Evolutionary conservation across 2,797 vertebrate genomes (phyloP).

Genomic region (Siniperca obscura): DNA sequence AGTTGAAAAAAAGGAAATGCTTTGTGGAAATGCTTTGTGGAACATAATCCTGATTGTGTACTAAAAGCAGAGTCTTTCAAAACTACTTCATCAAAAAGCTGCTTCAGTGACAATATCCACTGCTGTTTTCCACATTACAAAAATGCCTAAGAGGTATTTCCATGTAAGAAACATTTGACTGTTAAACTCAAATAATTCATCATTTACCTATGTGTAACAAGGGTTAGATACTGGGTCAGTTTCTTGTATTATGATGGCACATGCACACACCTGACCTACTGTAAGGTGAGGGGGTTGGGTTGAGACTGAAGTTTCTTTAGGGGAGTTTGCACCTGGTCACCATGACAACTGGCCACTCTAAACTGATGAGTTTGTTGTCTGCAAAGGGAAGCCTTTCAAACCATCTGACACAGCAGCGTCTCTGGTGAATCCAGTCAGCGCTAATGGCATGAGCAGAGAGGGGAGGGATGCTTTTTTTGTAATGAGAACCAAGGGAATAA

Average conservation of each 20-base stretch:
- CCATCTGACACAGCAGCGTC: slow-evolving; percentile 62
- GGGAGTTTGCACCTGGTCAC: slow-evolving; percentile 34
- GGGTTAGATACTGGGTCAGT: not conserved
- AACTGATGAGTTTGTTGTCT: slow-evolving; percentile 52
- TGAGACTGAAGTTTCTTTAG: not conserved
- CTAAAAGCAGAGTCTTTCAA: slow-evolving; percentile 10
- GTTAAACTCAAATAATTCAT: not conserved
- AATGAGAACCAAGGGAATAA: slow-evolving; percentile 76
- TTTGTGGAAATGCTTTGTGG: not conserved
- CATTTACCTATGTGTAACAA: not conserved
- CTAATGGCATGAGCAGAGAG: slow-evolving; percentile 31
- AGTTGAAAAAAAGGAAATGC: not conserved
- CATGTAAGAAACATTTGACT: not conserved
- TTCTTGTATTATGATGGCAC: not conserved
- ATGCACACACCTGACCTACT: slow-evolving; percentile 19
- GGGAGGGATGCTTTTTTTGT: slow-evolving; percentile 35
- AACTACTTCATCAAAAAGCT: not conserved
- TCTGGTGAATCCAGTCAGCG: slow-evolving; percentile 74
- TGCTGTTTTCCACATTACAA: not conserved
- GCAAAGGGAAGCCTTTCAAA: slow-evolving; percentile 23
- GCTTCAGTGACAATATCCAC: not conserved
- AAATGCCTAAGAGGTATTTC: not conserved
- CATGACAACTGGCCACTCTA: slow-evolving; percentile 38
- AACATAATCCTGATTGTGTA: not conserved
- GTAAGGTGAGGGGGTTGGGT: slow-evolving; percentile 13